Percentiles rank a stretch among this genome's conserved stretches.
Evolutionary conservation across 2,888 invertebrate species (phyloP).

Genomic region (Cheilosia variabilis): DNA sequence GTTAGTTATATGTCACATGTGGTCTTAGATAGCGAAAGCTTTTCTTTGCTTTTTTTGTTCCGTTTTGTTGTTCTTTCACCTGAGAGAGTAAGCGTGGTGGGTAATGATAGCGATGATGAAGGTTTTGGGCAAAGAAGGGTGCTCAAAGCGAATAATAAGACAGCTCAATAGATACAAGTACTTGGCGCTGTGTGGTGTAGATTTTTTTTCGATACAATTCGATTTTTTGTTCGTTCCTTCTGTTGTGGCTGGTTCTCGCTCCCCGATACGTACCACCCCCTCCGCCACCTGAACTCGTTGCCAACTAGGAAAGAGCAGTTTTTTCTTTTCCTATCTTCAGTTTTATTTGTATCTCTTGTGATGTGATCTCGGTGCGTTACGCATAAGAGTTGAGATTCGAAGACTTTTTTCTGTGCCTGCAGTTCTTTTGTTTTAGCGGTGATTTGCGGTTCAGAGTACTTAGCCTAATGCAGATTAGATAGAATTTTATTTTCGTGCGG

Average conservation of each 20-base stretch:
- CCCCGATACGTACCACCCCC: slow-evolving; percentile 25
- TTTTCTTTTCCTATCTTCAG: background rate
- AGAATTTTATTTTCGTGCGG: slow-evolving; percentile 72
- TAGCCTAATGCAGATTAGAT: slow-evolving; percentile 68
- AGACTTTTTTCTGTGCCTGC: background rate
- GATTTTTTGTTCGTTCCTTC: background rate
- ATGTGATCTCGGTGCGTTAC: slow-evolving; percentile 45
- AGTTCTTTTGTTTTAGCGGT: slow-evolving; percentile 52
- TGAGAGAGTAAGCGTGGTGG: slow-evolving; percentile 4
- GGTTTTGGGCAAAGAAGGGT: slow-evolving; percentile 29
- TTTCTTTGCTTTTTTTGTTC: slow-evolving; percentile 2
- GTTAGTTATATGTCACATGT: slow-evolving; percentile 31
- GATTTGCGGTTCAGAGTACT: slow-evolving; percentile 48
- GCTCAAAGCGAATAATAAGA: background rate
- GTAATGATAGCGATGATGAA: slow-evolving; percentile 3
- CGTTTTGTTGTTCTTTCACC: slow-evolving; percentile 22
- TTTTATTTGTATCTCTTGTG: slow-evolving; percentile 19
- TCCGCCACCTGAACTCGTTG: slow-evolving; percentile 39
- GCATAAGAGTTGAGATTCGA: slow-evolving; percentile 44
- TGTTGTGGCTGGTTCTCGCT: slow-evolving; percentile 18
- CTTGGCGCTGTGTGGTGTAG: slow-evolving; percentile 35
- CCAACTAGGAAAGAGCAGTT: slow-evolving; percentile 39
- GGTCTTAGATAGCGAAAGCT: slow-evolving; percentile 50
- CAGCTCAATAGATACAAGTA: slow-evolving; percentile 1
- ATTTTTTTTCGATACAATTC: background rate